phyloP scores from a whole-genome alignment of 2,797 vertebrate species.

The Coilia nasus region DNA sequence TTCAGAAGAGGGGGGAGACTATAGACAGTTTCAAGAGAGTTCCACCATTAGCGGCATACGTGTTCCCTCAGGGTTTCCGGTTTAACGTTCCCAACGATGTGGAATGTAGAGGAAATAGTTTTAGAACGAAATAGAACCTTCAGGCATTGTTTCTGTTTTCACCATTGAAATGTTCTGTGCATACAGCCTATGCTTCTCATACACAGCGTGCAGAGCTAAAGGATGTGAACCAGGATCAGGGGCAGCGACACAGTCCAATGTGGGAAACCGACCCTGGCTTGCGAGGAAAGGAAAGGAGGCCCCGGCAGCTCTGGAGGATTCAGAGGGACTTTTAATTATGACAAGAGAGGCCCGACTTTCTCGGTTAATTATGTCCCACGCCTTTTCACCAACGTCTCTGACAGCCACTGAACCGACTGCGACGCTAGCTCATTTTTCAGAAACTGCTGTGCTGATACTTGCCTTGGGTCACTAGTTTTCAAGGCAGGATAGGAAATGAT shows the following conservation, averaged over 20 bases:
- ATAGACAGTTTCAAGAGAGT: no score
- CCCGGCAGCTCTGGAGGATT: not conserved
- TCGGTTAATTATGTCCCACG: not conserved
- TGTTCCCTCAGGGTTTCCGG: no score
- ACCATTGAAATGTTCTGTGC: no score
- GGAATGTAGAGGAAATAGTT: no score
- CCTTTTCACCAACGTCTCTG: not conserved
- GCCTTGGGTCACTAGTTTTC: no score
- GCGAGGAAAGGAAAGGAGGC: not conserved
- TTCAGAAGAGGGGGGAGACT: no score
- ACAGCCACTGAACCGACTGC: not conserved
- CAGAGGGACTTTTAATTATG: conserved; percentile 2
- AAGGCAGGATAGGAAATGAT: no score
- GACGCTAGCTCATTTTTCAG: not conserved
- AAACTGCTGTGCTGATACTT: not conserved
- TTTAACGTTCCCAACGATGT: no score
- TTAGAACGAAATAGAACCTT: no score
- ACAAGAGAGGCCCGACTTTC: conserved; percentile 5
- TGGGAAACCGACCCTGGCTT: not conserved
- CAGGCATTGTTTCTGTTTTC: no score
- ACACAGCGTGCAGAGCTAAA: not conserved
- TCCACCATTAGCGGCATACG: no score
- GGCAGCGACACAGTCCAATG: not conserved
- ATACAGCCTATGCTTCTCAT: not conserved
- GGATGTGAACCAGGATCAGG: not conserved